Conservation (phyloP, 2,113 vertebrate genomes). For the Antigone vipio region DNA sequence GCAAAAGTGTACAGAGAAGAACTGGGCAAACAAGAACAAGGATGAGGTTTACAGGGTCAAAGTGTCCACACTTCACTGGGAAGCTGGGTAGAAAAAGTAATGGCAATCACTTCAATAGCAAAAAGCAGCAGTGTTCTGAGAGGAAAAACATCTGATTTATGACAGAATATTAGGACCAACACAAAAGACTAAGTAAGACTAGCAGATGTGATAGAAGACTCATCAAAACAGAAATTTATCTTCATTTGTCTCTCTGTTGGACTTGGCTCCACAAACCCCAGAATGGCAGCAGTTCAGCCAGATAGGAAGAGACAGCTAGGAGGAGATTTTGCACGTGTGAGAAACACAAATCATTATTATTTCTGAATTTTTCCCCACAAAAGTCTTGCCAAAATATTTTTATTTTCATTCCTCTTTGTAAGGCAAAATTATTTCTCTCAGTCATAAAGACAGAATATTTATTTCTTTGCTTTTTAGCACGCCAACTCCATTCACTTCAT, state of each 20-base stretch:
- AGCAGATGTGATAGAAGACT: not conserved
- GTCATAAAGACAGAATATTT: not conserved
- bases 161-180: not conserved
- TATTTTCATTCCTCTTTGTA: not conserved
- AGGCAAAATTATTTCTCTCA: slow-evolving; percentile 4
- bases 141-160: not conserved
- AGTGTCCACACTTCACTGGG: not conserved
- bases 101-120: not conserved
- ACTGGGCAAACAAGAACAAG: not conserved
- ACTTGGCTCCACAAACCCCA: not conserved
- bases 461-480: slow-evolving; percentile 2
- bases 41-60: not conserved
- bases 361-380: not conserved
- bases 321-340: not conserved
- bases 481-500: slow-evolving; percentile 7
- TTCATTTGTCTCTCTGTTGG: not conserved
- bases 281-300: not conserved
- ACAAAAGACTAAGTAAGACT: not conserved
- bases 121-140: not conserved
- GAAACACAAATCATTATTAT: not conserved
- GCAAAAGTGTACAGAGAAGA: not conserved
- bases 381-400: slow-evolving; percentile 5
- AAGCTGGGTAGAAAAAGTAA: not conserved
- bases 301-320: not conserved
- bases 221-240: not conserved